These are phyloP conservation scores for Danaus chrysippus DNA, from an alignment of 2,888 invertebrate genomes.

Conservation along the genomic window DNA sequence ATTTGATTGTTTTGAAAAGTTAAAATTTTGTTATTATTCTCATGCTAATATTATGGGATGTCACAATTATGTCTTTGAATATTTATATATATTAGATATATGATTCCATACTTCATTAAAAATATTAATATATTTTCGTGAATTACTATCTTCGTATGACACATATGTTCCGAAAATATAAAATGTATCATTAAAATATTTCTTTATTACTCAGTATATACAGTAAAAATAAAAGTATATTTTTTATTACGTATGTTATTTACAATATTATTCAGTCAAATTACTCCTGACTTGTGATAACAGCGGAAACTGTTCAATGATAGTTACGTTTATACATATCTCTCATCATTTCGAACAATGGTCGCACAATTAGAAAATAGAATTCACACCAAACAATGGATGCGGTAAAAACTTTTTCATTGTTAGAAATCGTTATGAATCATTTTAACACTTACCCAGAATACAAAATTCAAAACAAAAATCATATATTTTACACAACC, in stretches of 20 bases:
- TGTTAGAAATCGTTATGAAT: conserved; percentile 4
- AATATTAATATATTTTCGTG: too few species aligned
- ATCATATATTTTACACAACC: conserved; percentile 94
- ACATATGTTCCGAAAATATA: too few species aligned
- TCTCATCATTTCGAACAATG: conserved; percentile 27
- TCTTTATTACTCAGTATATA: too few species aligned
- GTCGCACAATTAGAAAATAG: conserved; percentile 20
- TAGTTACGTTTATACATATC: conserved; percentile 13
- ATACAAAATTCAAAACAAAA: conserved; percentile 92
- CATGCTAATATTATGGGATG: too few species aligned
- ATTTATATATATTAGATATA: too few species aligned
- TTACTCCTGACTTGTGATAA: conserved; percentile 14
- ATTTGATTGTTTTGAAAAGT: too few species aligned
- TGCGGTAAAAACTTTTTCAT: conserved; percentile 8
- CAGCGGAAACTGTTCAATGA: conserved; percentile 17
- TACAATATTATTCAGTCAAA: not conserved
- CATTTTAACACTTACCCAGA: conserved; percentile 85
- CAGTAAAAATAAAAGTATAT: too few species aligned
- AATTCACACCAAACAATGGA: conserved; percentile 15
- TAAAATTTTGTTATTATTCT: too few species aligned
- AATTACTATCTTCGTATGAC: too few species aligned
- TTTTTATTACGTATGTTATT: not conserved
- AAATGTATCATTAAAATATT: too few species aligned
- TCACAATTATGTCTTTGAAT: too few species aligned
- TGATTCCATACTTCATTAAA: too few species aligned